Evolutionary conservation across 2,888 invertebrate species (phyloP).

Genomic region (Drosophila paramelanica): DNA sequence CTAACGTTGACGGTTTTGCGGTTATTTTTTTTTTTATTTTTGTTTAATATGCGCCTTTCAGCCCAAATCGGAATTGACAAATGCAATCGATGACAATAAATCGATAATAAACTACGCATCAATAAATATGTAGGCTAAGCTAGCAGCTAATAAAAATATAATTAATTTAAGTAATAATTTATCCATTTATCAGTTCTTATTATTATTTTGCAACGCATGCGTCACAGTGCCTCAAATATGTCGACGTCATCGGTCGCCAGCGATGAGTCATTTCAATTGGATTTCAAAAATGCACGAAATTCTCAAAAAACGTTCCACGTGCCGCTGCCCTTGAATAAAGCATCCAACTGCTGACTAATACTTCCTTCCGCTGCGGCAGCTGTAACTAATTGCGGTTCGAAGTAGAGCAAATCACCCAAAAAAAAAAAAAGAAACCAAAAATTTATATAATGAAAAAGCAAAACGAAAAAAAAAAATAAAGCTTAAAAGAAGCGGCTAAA

Average conservation of each 20-base stretch:
- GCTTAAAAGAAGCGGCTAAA: slow-evolving; percentile 34
- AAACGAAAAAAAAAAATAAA: slow-evolving; percentile 2
- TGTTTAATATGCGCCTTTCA: slow-evolving; percentile 41
- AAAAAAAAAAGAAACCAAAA: slow-evolving; percentile 10
- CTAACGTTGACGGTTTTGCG: slow-evolving; percentile 74
- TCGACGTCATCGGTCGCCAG: slow-evolving; percentile 35
- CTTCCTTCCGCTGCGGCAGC: slow-evolving; percentile 67
- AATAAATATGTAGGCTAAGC: slow-evolving; percentile 31
- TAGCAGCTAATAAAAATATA: background rate
- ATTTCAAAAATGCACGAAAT: slow-evolving; percentile 63
- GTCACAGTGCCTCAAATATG: slow-evolving; percentile 38
- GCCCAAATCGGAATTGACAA: slow-evolving; percentile 63
- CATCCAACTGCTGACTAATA: slow-evolving; percentile 64
- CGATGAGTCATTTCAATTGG: slow-evolving; percentile 51
- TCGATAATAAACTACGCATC: slow-evolving; percentile 21
- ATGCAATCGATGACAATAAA: slow-evolving; percentile 53
- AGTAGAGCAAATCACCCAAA: slow-evolving; percentile 47
- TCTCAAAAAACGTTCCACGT: slow-evolving; percentile 39
- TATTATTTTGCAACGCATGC: slow-evolving; percentile 23
- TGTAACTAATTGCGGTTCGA: slow-evolving; percentile 69
- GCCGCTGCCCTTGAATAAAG: slow-evolving; percentile 53
- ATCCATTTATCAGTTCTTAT: background rate
- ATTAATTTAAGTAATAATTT: no score
- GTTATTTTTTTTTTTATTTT: slow-evolving; percentile 47
- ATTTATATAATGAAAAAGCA: slow-evolving; percentile 3